Base-by-base conservation (phyloP, 2,797 vertebrate genomes). In the Acanthurus tractus region DNA sequence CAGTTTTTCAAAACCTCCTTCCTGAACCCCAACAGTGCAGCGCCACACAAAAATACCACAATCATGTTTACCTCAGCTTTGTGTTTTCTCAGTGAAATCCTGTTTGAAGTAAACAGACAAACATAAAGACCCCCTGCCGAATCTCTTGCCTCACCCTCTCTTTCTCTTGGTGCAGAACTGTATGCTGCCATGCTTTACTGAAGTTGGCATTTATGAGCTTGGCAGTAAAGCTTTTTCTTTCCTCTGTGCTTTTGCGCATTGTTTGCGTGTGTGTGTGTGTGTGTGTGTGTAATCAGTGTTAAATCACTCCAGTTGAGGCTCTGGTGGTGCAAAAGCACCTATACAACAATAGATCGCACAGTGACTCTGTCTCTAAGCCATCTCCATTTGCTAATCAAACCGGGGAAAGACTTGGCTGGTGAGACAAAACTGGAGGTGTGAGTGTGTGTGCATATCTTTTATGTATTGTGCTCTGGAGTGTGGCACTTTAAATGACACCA, bases 171-270 rank as follows among this genome's bases (percentile, higher is more conserved):
- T 79, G 65, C 76, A 74, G 62, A 86, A 74, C 76, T 52, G 77
- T 86, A 82, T 88, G 85, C 88, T 79, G 79, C 76, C 49, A 54
- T 83, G 79, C 83, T 88, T 89, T 87, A 66, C 81, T 81, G 86
- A 83, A 87, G 83, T 70, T 91, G 88, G 83, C 79, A 79, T 89
- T 93, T 81, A 89, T 89, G 82, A 86, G 81, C 14, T 74, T 54
- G 84, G 77, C 81, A 74, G 55, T 81, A 81, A 89, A 88, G 52
- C 74, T 56, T 65, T 50, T 70, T n/a, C 63, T 45, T 46, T 17
- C 49, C 52, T 42, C 40, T 11, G 8, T 11, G 38, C 38, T 40
- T 11, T 40, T 40, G 1, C 10, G 38, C 2, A 9, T 40, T 11
- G 38, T 8, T 58, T 34, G 59, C 42, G 40, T 44, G 23, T 56